Base-by-base conservation (phyloP, 2,113 vertebrate genomes). In the Rhipidura dahli region DNA sequence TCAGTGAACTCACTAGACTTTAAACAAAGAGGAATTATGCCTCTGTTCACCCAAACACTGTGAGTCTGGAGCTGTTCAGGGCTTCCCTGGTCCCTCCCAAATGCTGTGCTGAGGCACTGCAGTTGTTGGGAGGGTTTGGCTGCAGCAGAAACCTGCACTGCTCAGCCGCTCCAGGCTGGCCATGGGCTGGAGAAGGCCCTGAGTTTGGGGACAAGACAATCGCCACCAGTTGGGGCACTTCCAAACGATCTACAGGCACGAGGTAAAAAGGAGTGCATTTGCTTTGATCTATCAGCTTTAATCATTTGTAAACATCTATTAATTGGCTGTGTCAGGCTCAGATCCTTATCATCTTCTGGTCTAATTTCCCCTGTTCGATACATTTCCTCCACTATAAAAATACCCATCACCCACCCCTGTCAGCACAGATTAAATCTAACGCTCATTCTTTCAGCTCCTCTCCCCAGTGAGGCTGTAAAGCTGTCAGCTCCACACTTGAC, bases 231-330 rank as follows among this genome's bases (percentile, higher is more conserved):
- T 49, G 37, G n/a, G 83, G n/a, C 19, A 70, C 73, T 92, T 87
- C 66, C 66, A 94, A 96, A 89, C 94, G 56, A 60, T 84, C 77
- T 60, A 76, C 90, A 87, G 80, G 87, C 85, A 59, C 2, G 3
- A 84, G 94, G 95, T 92, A 94, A 90, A 97, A 97, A 97, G 71
- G 72, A 96, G 84, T 57, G 69, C 47, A 3, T 88, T 91, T 80
- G 82, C 97, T 98, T 98, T 99, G 98, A 99, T 98, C 98, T 95
- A 94, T 96, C 96, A 86, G 95, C 95, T 97, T 90, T 45, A 97
- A 98, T 98, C 98, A 98, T 97, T 97, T 97, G 98, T 98, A 99
- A 99, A 99, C 98, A 98, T 98, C 97, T 98, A 96, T 98, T 99
- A 99, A 99, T 99, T 99, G 98, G 97, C 98, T 98, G 97, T 98